These are phyloP conservation scores for Cyanistes caeruleus DNA, from an alignment of 2,113 vertebrate genomes.

Conservation along the genomic window DNA sequence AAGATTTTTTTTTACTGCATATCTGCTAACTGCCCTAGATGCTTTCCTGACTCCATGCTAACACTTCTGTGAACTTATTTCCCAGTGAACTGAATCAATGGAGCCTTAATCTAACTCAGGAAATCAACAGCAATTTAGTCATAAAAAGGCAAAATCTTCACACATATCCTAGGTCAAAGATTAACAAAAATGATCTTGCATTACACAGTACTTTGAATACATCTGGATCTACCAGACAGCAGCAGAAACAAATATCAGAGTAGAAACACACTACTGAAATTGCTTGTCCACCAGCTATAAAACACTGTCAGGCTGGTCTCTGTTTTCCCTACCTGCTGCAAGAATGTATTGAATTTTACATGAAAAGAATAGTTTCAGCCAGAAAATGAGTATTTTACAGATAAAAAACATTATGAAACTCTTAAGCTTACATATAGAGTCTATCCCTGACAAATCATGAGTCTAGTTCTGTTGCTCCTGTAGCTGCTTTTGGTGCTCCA, in stretches of 20 bases:
- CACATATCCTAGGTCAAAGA: neutral
- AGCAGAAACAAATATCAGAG: neutral
- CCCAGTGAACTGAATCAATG: neutral
- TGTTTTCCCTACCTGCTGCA: neutral
- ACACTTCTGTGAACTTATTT: neutral
- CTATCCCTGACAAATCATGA: neutral
- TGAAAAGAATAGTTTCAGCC: neutral
- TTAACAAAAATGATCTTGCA: neutral
- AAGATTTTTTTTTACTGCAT: neutral
- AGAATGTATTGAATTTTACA: neutral
- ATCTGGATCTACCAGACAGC: neutral
- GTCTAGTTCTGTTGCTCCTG: neutral
- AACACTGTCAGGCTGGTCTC: neutral
- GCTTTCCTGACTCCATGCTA: neutral
- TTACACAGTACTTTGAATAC: neutral
- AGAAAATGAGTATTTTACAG: neutral
- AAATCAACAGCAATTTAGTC: neutral
- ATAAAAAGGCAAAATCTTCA: neutral
- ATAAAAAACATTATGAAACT: neutral
- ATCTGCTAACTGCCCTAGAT: conserved; percentile 35
- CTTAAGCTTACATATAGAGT: neutral
- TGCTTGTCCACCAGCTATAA: neutral
- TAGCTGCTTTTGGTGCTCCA: neutral
- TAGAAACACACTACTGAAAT: neutral
- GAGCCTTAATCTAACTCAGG: neutral